These are phyloP conservation scores for Ametastegia equiseti DNA, from an alignment of 2,888 invertebrate genomes.

Conservation along the genomic window DNA sequence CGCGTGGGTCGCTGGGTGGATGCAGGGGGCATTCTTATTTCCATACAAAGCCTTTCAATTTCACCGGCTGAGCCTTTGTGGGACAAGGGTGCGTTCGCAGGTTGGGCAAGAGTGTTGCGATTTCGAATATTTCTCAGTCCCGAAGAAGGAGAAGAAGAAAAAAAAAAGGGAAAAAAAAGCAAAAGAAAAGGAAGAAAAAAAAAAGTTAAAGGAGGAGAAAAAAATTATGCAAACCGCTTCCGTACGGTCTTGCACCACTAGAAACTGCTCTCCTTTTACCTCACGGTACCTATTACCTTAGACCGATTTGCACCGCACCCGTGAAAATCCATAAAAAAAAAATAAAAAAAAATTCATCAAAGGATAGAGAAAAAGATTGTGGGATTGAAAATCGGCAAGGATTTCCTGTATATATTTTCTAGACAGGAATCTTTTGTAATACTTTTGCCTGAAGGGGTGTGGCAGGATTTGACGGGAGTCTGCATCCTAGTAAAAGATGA, in stretches of 20 bases:
- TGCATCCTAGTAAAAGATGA: background rate
- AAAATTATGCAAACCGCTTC: slow-evolving; percentile 68
- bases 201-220: slow-evolving; percentile 20
- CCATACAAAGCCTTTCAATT: slow-evolving; percentile 71
- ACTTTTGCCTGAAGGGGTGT: background rate
- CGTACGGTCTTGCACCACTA: slow-evolving; percentile 14
- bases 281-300: background rate
- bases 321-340: background rate
- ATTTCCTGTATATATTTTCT: too few species aligned
- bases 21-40: slow-evolving; percentile 69
- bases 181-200: background rate
- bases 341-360: background rate
- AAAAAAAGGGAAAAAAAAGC: background rate
- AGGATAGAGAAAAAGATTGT: too few species aligned
- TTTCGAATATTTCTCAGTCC: slow-evolving; percentile 61
- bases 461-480: background rate
- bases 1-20: slow-evolving; percentile 53
- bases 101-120: slow-evolving; percentile 65
- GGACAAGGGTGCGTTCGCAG: slow-evolving; percentile 60
- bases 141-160: slow-evolving; percentile 6
- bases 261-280: slow-evolving; percentile 16
- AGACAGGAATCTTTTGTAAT: too few species aligned
- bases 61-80: slow-evolving; percentile 67
- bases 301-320: background rate
- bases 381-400: too few species aligned